Evolutionary conservation across 2,797 vertebrate genomes (phyloP), one percentile per base, ranked within the genome.

Genomic region (Chrysocyon brachyurus): DNA sequence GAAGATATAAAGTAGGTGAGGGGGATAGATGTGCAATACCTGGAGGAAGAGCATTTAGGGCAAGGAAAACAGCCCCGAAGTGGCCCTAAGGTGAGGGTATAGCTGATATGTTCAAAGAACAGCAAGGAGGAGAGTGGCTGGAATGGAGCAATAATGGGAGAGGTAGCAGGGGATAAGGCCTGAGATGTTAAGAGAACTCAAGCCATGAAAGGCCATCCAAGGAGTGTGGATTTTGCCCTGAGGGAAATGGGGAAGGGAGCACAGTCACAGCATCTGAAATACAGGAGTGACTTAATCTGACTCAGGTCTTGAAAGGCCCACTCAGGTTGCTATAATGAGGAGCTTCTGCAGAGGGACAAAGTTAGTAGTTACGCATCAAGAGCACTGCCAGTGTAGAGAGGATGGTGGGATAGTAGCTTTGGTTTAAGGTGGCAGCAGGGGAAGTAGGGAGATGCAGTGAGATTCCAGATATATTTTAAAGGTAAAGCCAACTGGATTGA

Each of bases 1-100:
- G 36, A 90, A 94, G 78, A 86, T 28, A 68, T 36, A 56, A 49
- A 75, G 28, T 22, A n/a, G 70, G 7, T 64, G 56, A 92, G 7
- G 36, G 63, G 1, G 16, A 21, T 66, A 66, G 61, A 22, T 54
- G 3, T 59, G 31, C 70, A 24, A 24, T 5, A 56, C 24, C 22
- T 77, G 36, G 49, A 78, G 66, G 57, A 75, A 59, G 70, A 91
- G 11, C 19, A 2, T 33, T 31, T 14, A 19, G 59, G 40, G 36
- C 21, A 26, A 66, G 79, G 31, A 28, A 82, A 40, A 24, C 1
- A 46, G 24, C n/a, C 15, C 21, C 84, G 19, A 19, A 1, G 15
- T 6, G 61, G 31, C 66, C 22, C 21, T 26, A 59, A 46, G n/a
- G n/a, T 56, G 28, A 40, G 46, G 3, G 46, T 63, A 3, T 68